Conservation (phyloP, 2,113 vertebrate genomes). For the Eonycteris spelaea region DNA sequence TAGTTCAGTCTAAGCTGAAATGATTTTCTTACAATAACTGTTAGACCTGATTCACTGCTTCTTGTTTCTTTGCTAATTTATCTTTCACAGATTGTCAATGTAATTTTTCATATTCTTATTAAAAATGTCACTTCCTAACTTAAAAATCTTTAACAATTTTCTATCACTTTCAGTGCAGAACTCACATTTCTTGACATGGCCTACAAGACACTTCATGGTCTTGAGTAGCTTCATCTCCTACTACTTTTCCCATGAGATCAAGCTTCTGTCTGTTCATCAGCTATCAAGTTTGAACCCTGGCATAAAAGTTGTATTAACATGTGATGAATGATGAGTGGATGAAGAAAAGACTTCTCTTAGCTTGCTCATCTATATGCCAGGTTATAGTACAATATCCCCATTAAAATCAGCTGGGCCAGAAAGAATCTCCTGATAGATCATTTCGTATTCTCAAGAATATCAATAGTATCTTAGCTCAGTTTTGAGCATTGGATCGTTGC, state of each 20-base stretch:
- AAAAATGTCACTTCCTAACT: not conserved
- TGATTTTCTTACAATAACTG: not conserved
- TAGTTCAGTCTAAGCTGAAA: not conserved
- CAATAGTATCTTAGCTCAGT: not conserved
- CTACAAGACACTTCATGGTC: not conserved
- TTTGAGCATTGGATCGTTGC: not conserved
- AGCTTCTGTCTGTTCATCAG: not conserved
- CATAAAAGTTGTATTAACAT: not conserved
- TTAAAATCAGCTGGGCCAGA: not conserved
- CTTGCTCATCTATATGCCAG: not conserved
- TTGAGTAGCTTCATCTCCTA: not conserved
- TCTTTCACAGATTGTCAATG: not conserved
- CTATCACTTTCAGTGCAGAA: not conserved
- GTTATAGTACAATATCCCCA: not conserved
- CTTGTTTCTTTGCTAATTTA: not conserved
- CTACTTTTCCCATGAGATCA: not conserved
- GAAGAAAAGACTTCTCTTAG: not conserved
- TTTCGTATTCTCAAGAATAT: not conserved
- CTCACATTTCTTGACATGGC: not conserved
- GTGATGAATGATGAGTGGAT: not conserved
- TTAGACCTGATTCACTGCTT: not conserved
- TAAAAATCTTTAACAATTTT: not conserved
- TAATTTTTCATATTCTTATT: not conserved
- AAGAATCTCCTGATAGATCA: not conserved
- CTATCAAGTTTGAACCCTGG: not conserved